Evolutionary conservation across 2,797 vertebrate species (phyloP).

Genomic region (Jordanella pulchra): DNA sequence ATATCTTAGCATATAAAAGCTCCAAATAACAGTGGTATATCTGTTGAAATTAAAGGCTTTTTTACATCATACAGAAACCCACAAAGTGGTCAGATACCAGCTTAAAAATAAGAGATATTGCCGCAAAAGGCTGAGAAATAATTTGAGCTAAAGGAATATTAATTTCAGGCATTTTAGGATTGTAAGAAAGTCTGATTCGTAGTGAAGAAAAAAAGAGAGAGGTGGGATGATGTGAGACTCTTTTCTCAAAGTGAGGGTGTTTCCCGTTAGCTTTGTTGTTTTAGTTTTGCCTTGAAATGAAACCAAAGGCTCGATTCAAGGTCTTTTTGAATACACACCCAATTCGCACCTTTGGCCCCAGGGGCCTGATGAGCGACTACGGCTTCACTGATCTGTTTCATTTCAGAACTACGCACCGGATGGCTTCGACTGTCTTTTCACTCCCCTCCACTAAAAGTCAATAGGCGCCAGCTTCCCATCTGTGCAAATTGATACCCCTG

Average conservation of each 20-base stretch:
- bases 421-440: slow-evolving; percentile 70
- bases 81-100: neutral
- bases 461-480: slow-evolving; percentile 76
- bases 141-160: neutral
- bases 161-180: neutral
- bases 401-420: slow-evolving; percentile 69
- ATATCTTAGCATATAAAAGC: neutral
- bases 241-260: neutral
- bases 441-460: slow-evolving; percentile 72
- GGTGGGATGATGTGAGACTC: too few species aligned
- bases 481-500: slow-evolving; percentile 77
- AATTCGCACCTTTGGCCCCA: slow-evolving; percentile 21
- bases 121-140: neutral
- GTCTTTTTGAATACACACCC: slow-evolving; percentile 17
- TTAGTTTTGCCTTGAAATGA: slow-evolving; percentile 12
- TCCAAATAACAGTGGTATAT: neutral
- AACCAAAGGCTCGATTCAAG: slow-evolving; percentile 1
- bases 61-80: neutral
- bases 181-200: neutral
- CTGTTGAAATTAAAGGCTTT: neutral
- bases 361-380: slow-evolving; percentile 30
- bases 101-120: neutral
- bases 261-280: slow-evolving; percentile 13
- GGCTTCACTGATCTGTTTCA: slow-evolving; percentile 42
- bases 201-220: neutral